These are phyloP conservation scores for Plodia interpunctella DNA, from an alignment of 1,140 invertebrate genomes.

Conservation along the genomic window DNA sequence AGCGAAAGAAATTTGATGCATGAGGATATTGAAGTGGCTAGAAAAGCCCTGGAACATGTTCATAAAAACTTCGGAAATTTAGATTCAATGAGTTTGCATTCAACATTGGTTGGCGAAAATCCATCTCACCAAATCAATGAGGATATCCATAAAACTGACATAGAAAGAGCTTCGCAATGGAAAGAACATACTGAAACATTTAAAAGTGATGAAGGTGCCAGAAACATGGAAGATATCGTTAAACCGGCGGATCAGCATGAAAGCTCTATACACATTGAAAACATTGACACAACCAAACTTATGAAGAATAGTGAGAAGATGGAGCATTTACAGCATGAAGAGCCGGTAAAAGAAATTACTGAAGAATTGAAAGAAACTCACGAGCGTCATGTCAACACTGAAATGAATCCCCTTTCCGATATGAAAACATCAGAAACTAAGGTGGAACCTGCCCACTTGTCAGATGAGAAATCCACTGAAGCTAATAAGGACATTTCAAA, in stretches of 20 bases:
- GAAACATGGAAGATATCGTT: slow-evolving; percentile 55
- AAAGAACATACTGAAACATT: slow-evolving; percentile 47
- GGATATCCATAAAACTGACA: slow-evolving; percentile 27
- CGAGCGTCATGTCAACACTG: not conserved
- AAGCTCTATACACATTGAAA: not conserved
- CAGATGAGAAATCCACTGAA: not conserved
- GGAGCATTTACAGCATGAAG: not conserved
- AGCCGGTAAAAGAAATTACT: not conserved
- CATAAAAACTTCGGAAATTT: slow-evolving; percentile 47
- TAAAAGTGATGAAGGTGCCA: slow-evolving; percentile 48
- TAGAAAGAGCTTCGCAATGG: slow-evolving; percentile 52
- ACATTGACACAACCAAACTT: slow-evolving; percentile 8
- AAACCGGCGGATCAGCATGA: slow-evolving; percentile 20
- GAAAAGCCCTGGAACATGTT: slow-evolving; percentile 45
- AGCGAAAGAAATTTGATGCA: slow-evolving; percentile 35
- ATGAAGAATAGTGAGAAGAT: slow-evolving; percentile 5
- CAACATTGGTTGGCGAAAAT: slow-evolving; percentile 23
- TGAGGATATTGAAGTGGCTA: slow-evolving; percentile 47
- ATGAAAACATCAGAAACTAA: slow-evolving; percentile 7
- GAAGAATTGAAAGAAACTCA: not conserved
- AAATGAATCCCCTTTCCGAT: not conserved
- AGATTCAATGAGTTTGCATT: slow-evolving; percentile 34
- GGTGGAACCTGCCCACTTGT: not conserved
- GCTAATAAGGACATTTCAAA: not conserved
- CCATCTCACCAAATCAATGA: not conserved